Evolutionary conservation across 2,797 vertebrate species (phyloP).

Genomic region (Forpus xanthops): DNA sequence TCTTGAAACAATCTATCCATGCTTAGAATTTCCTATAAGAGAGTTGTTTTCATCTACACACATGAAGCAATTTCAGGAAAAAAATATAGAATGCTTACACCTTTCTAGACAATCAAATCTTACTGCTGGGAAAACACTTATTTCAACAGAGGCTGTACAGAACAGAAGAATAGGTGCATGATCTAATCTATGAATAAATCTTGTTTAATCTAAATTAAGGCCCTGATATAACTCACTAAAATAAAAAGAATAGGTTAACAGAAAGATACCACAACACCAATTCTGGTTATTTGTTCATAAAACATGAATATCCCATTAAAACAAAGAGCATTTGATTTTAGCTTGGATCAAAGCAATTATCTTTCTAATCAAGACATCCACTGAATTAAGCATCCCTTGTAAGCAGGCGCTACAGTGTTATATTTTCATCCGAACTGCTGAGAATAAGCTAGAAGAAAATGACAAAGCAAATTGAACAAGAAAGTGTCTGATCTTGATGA

Average conservation of each 20-base stretch:
- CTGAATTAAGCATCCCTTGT: constrained; percentile 60
- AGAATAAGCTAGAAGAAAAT: constrained; percentile 70
- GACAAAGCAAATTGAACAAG: constrained; percentile 74
- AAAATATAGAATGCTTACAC: constrained; percentile 24
- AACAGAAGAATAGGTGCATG: neutral
- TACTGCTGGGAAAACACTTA: constrained; percentile 14
- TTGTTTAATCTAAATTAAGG: neutral
- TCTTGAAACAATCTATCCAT: constrained; percentile 39
- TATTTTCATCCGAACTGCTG: constrained; percentile 68
- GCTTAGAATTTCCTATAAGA: constrained; percentile 21
- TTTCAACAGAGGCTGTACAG: neutral
- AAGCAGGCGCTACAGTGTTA: constrained; percentile 68
- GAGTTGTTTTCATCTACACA: constrained; percentile 44
- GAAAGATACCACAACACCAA: neutral
- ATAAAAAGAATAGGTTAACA: neutral
- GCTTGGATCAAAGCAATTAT: constrained; percentile 34
- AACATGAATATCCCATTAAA: constrained; percentile 32
- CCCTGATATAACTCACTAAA: constrained; percentile 14
- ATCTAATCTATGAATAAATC: neutral
- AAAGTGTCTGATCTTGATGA: constrained; percentile 69
- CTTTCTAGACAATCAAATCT: constrained; percentile 33
- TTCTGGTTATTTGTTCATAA: constrained; percentile 14
- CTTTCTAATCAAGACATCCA: constrained; percentile 59
- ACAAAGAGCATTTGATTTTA: constrained; percentile 49
- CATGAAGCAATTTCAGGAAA: constrained; percentile 23